A percentile compares a stretch with the other conserved stretches of the same genome.
These are phyloP conservation scores for Orchestia grillus DNA, from an alignment of 1,140 invertebrate genomes.

Conservation along the genomic window DNA sequence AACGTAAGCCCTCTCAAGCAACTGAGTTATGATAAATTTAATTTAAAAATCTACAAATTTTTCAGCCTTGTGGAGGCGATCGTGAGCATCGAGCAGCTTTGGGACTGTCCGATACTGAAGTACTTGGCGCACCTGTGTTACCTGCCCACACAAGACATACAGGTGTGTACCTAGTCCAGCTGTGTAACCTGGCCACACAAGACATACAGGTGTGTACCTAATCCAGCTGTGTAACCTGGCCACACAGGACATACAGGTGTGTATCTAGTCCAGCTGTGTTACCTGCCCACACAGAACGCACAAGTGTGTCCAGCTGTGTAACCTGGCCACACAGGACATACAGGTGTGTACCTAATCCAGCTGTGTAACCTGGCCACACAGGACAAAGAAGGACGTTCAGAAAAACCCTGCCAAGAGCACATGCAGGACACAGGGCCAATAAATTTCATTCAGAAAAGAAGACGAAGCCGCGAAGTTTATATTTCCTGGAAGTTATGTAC, in stretches of 20 bases:
- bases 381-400: too few species aligned
- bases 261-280: not conserved
- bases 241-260: slow-evolving; percentile 36
- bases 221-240: not conserved
- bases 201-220: slow-evolving; percentile 19
- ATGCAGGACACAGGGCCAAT: too few species aligned
- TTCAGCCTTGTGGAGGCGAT: slow-evolving; percentile 32
- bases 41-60: not conserved
- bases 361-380: slow-evolving; percentile 15
- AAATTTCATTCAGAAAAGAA: too few species aligned
- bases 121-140: not conserved
- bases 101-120: slow-evolving; percentile 20
- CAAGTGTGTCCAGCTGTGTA: slow-evolving; percentile 5
- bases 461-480: too few species aligned
- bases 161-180: not conserved
- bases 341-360: not conserved
- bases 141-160: slow-evolving; percentile 37
- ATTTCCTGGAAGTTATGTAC: too few species aligned
- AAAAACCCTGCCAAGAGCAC: too few species aligned
- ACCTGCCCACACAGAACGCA: slow-evolving; percentile 31
- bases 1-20: not conserved
- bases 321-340: slow-evolving; percentile 32
- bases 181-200: slow-evolving; percentile 21
- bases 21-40: not conserved
- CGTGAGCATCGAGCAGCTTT: slow-evolving; percentile 31